These are phyloP conservation scores for Meles meles DNA, from an alignment of 2,113 vertebrate species.

Conservation along the genomic window DNA sequence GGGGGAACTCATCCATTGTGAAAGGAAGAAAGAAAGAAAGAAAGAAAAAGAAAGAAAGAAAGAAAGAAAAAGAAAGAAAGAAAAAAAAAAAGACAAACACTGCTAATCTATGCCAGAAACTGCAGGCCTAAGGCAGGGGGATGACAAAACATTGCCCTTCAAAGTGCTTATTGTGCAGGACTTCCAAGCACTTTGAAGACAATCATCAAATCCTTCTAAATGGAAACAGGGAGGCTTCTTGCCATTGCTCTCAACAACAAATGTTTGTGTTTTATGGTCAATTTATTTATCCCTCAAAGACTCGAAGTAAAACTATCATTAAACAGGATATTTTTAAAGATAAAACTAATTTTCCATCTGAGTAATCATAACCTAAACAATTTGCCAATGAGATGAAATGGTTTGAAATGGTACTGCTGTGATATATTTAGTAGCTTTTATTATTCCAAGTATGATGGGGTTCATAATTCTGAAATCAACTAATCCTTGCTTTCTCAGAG, in stretches of 20 bases:
- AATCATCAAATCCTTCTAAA: slow-evolving; percentile 67
- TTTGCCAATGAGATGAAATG: neutral
- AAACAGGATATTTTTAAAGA: slow-evolving; percentile 37
- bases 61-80: neutral
- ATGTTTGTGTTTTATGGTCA: slow-evolving; percentile 63
- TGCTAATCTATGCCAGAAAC: slow-evolving; percentile 72
- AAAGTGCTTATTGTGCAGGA: slow-evolving; percentile 70
- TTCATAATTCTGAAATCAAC: neutral
- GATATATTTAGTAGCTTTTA: neutral
- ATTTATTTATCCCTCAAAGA: slow-evolving; percentile 56
- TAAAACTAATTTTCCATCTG: slow-evolving; percentile 56
- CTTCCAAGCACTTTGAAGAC: slow-evolving; percentile 59
- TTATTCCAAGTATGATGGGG: neutral
- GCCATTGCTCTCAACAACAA: slow-evolving; percentile 62
- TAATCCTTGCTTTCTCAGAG: neutral
- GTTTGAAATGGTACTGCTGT: neutral
- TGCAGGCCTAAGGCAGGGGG: slow-evolving; percentile 68
- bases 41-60: slow-evolving; percentile 47
- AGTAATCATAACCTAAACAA: neutral
- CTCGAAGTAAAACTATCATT: slow-evolving; percentile 19
- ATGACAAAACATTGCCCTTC: slow-evolving; percentile 64
- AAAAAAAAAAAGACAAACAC: slow-evolving; percentile 1
- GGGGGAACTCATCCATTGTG: slow-evolving; percentile 63
- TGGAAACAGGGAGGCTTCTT: slow-evolving; percentile 43
- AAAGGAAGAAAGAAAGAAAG: slow-evolving; percentile 50